These are phyloP conservation scores for Myioborus melanocephalus DNA, from an alignment of 2,797 vertebrate genomes.

Conservation along the genomic window DNA sequence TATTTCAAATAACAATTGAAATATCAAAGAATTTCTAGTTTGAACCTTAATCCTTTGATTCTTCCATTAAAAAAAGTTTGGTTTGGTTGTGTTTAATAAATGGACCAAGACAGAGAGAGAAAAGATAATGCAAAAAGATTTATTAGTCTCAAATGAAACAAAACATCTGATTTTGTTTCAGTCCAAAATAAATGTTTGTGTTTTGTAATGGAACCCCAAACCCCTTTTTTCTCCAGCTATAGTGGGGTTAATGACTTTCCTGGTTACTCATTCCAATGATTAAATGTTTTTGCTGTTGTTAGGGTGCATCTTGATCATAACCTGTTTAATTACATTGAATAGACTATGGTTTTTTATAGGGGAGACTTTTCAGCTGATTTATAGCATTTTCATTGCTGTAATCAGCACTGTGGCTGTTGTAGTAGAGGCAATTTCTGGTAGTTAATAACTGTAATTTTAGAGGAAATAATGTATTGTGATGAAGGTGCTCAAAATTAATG, in stretches of 20 bases:
- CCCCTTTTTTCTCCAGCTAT: background rate
- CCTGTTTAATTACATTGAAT: background rate
- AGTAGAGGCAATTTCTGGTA: background rate
- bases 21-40: background rate
- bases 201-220: background rate
- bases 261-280: background rate
- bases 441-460: conserved; percentile 14
- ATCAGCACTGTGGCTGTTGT: background rate
- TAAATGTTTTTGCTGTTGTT: background rate
- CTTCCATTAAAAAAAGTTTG: background rate
- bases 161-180: background rate
- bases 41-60: background rate
- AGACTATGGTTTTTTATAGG: background rate
- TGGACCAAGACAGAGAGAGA: background rate
- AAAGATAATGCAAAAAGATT: background rate
- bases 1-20: background rate
- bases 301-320: background rate
- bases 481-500: background rate
- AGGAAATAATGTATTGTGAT: background rate
- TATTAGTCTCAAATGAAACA: background rate
- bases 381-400: background rate
- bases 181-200: background rate
- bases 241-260: background rate
- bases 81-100: background rate
- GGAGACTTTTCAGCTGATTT: background rate